Base-by-base conservation (phyloP, 1,140 invertebrate genomes). In the Tetragnatha versicolor region DNA sequence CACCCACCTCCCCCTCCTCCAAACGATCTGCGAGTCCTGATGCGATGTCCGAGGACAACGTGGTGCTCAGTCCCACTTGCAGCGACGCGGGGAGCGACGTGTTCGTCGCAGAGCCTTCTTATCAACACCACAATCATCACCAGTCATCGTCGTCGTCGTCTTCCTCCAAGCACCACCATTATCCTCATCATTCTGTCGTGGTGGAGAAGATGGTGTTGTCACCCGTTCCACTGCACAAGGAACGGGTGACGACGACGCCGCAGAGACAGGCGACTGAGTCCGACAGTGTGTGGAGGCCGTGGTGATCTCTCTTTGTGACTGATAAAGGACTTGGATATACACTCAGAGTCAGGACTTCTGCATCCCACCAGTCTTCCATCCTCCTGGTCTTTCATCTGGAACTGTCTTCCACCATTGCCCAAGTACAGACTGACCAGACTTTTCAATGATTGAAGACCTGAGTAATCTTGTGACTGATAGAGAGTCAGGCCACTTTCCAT, bases 31-130 rank as follows among this genome's bases (percentile, higher is more conserved):
- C 60, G 1, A 80, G 79, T 63, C 68, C 79, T 42, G 73, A 77
- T 53, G 70, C 69, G 3, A 80, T 63, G 42, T 73, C 79, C 1
- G 73, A 77, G 25, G 60, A 70, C 47, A 73, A 72, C 17, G 29
- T 68, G 51, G 79, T 69, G 4, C 63, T 80, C 9, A 80, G 79
- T 31, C 79, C 79, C 1, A 66, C 79, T n/a, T 69, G 68, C n/a
- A 75, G 69, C 25, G 79, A 80, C 31, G 55, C 66, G 9, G 77
- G 77, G 0, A 72, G 66, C 12, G 77, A 79, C 45, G 77, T 79
- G 14, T 79, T 79, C 39, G 22, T 70, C 12, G n/a, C n/a, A n/a
- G 77, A 79, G 12, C 37, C 66, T 29, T 72, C 29, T n/a, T 49
- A 58, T n/a, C 73, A 66, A 7, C n/a, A 29, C 3, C 37, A 65